Evolutionary conservation across 2,888 invertebrate species (phyloP), one percentile per base, ranked within the genome.

Genomic region (Eulithis testata): DNA sequence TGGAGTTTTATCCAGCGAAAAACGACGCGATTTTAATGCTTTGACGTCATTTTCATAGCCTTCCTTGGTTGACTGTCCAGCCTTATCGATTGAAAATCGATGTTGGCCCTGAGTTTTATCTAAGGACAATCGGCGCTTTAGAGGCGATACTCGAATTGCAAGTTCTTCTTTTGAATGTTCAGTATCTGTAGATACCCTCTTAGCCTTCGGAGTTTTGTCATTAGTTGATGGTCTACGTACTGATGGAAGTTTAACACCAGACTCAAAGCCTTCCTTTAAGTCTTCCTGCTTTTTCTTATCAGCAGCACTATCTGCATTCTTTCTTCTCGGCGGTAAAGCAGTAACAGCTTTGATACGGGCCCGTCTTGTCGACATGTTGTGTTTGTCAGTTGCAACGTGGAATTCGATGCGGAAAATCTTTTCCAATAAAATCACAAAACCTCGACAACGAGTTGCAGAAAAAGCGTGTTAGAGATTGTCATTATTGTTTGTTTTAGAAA

Each of bases 271-370:
- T 54, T 82, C 80, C 63, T 81, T 84, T n/a, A 65, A 27, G 37
- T 73, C 66, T 27, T 68, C 66, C n/a, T 75, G 70, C 56, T 80
- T 77, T 59, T 77, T 78, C 63, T 80, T 83, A 31, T 58, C 74
- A 21, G 69, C 73, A 21, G 69, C 59, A 65, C 71, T 80, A 45
- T 87, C 89, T 27, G 75, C 79, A 77, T 89, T 90, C 79, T 88
- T 89, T 77, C 91, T 83, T 66, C 91, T 86, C 36, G 94, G 93
- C 52, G 95, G 95, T 71, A 96, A 92, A 69, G 95, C 95, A 52
- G 96, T 95, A 75, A 95, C 93, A 63, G 95, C 96, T 93, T 96
- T 96, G 75, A 97, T 96, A 85, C 96, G 94, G 57, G 95, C 95
- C 78, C 96, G 88, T 87, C 96, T 90, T 54, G 94, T 94, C 62